A percentile compares a stretch with the other conserved stretches of the same genome.
Evolutionary conservation across 2,888 invertebrate genomes (phyloP).

Genomic region (Cerceris rybyensis): DNA sequence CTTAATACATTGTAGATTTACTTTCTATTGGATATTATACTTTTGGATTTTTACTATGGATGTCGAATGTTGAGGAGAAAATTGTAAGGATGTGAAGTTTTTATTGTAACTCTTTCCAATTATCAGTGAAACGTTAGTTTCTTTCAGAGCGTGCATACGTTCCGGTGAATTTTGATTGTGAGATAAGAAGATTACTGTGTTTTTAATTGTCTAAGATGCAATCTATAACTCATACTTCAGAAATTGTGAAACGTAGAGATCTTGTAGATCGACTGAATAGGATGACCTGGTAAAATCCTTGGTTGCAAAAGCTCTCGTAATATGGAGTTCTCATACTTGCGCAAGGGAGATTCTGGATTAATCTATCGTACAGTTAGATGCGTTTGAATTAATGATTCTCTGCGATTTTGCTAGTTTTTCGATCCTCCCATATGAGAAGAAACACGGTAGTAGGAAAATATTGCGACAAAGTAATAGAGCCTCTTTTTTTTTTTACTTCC

Average conservation of each 20-base stretch:
- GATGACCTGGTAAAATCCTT: conserved; percentile 64
- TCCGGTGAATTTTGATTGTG: no score
- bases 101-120: neutral
- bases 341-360: conserved; percentile 33
- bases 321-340: conserved; percentile 60
- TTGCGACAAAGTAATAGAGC: conserved; percentile 1
- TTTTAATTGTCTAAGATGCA: conserved; percentile 4
- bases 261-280: conserved; percentile 58
- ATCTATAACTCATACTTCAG: conserved; percentile 47
- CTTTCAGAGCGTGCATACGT: neutral
- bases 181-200: no score
- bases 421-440: no score
- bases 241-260: conserved; percentile 61
- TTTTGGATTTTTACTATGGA: neutral
- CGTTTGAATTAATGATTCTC: no score
- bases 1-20: no score
- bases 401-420: no score
- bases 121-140: neutral
- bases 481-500: conserved; percentile 4
- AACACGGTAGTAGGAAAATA: neutral
- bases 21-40: no score
- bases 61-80: neutral
- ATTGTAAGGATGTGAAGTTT: no score
- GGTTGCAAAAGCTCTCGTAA: conserved; percentile 64
- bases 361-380: neutral